These are phyloP conservation scores for Melinopterus prodromus DNA, from an alignment of 2,888 invertebrate genomes.

Conservation along the genomic window DNA sequence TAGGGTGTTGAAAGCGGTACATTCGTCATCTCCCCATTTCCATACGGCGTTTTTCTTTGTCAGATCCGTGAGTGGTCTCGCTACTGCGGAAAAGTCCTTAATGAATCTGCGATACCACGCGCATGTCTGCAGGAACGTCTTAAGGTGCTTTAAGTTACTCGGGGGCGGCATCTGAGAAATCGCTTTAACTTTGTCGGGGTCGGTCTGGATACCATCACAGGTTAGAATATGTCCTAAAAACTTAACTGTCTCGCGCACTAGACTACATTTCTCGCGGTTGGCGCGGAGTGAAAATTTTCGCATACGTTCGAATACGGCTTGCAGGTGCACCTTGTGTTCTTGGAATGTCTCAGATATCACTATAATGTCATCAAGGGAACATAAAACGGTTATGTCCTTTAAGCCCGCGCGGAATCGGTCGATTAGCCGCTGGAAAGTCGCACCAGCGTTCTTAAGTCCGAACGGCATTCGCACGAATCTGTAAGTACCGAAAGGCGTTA, in stretches of 20 bases:
- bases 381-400: slow-evolving; percentile 39
- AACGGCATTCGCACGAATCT: slow-evolving; percentile 45
- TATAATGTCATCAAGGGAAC: slow-evolving; percentile 48
- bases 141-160: slow-evolving; percentile 31
- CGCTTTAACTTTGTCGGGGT: slow-evolving; percentile 34
- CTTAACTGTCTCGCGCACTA: slow-evolving; percentile 36
- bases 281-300: slow-evolving; percentile 38
- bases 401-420: slow-evolving; percentile 43
- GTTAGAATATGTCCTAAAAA: slow-evolving; percentile 42
- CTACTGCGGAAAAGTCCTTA: slow-evolving; percentile 37
- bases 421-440: slow-evolving; percentile 46
- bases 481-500: slow-evolving; percentile 49
- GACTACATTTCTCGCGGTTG: slow-evolving; percentile 44
- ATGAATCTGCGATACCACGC: slow-evolving; percentile 43
- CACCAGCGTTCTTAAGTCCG: slow-evolving; percentile 44
- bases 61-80: slow-evolving; percentile 36
- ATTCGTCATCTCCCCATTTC: slow-evolving; percentile 37
- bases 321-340: slow-evolving; percentile 43
- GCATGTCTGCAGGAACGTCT: slow-evolving; percentile 36
- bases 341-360: slow-evolving; percentile 42
- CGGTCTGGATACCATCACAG: slow-evolving; percentile 32
- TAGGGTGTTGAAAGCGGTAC: slow-evolving; percentile 40
- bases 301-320: slow-evolving; percentile 38
- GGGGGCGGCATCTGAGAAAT: slow-evolving; percentile 36
- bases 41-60: slow-evolving; percentile 39